Conservation (phyloP, 2,113 vertebrate genomes). For the Andinoacara biseriatus region DNA sequence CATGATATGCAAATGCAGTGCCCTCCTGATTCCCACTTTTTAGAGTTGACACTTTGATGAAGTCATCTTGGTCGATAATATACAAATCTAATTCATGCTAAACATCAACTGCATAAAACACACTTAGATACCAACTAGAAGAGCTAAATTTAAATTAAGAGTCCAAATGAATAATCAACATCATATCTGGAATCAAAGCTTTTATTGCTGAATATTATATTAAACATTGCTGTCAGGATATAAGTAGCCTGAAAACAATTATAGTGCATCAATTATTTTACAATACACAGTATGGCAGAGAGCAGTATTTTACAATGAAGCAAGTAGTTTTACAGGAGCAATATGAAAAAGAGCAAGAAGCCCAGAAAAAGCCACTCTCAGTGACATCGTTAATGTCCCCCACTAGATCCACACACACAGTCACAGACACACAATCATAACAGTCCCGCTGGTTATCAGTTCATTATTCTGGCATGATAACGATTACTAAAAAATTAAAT, state of each 20-base stretch:
- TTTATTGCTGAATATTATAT: slow-evolving; percentile 84
- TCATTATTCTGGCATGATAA: slow-evolving; percentile 46
- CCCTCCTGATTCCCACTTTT: neutral
- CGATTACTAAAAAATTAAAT: slow-evolving; percentile 51
- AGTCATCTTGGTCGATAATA: neutral
- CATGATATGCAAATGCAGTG: neutral
- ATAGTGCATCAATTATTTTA: slow-evolving; percentile 81
- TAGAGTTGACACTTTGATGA: neutral
- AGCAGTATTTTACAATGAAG: slow-evolving; percentile 78
- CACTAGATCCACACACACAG: neutral
- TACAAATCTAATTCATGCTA: neutral
- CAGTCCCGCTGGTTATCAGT: slow-evolving; percentile 62
- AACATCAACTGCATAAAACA: neutral
- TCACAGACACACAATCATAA: slow-evolving; percentile 30
- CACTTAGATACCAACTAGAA: neutral
- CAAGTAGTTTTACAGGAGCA: slow-evolving; percentile 74
- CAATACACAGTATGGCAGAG: slow-evolving; percentile 78
- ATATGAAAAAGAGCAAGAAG: slow-evolving; percentile 61
- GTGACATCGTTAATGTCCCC: slow-evolving; percentile 23
- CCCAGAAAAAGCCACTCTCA: slow-evolving; percentile 46
- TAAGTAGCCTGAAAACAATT: slow-evolving; percentile 78
- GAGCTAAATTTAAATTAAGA: neutral
- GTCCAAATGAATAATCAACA: neutral
- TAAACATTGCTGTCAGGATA: slow-evolving; percentile 76
- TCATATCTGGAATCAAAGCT: slow-evolving; percentile 72